Evolutionary conservation across 2,797 vertebrate genomes (phyloP), one percentile per base, ranked within the genome.

Genomic region (Loris lydekkerianus): DNA sequence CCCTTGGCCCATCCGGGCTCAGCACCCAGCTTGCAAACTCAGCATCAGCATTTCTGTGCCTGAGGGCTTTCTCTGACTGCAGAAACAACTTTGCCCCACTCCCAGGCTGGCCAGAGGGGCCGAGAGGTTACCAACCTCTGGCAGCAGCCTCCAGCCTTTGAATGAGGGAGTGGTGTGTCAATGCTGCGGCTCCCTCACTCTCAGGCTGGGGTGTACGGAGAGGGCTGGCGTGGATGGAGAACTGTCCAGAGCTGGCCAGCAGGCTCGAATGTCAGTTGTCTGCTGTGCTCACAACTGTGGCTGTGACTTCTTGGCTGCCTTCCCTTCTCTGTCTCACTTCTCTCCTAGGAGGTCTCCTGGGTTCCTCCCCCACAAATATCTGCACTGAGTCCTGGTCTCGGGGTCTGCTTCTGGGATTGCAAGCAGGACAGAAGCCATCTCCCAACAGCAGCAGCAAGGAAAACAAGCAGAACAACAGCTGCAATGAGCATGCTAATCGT

Each of bases 401-500:
- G 34, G 60, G 61, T 31, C 56, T 4, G 75, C 34, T 43, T 63
- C 78, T 58, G 40, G 75, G 34, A 34, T 40, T 0, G 9, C 40
- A 60, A 70, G 1, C 3, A 31, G 29, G 72, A 21, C 31, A 2
- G 4, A 7, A 53, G 37, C 37, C 9, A 1, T 15, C 34, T 31
- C 3, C 21, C 25, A 9, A 15, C 43, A 60, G 29, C 70, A 72
- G 9, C 31, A 14, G 5, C 58, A 77, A 46, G 86, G 10, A 23
- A 31, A 63, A 23, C 58, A 63, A 6, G 23, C 14, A 0, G 11
- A 9, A 56, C 10, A 9, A 11, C 46, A 7, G 58, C 75, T 20
- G 60, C 8, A 1, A 1, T 10, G 3, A 10, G 93, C 10, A 0
- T 0, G 18, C 23, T 46, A 1, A 27, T 18, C 8, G 0, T 15